Conservation (phyloP, 1,140 invertebrate species). For the Halyomorpha halys region DNA sequence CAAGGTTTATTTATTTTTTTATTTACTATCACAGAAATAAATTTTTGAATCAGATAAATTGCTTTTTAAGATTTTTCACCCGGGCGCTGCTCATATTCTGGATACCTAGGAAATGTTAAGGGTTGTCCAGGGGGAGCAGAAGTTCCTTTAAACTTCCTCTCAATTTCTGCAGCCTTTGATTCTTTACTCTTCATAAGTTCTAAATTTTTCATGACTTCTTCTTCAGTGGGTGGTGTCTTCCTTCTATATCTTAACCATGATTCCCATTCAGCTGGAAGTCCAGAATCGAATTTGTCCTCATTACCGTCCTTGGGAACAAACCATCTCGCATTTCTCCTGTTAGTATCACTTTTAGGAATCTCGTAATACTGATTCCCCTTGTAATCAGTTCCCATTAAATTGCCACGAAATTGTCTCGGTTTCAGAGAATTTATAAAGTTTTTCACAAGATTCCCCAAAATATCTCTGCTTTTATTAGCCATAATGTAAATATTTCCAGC, state of each 20-base stretch:
- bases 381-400: constrained; percentile 55
- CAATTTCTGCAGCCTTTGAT: constrained; percentile 58
- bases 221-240: constrained; percentile 52
- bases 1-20: no score
- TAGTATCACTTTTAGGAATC: constrained; percentile 48
- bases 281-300: constrained; percentile 42
- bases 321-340: constrained; percentile 50
- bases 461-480: constrained; percentile 16
- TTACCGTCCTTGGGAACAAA: constrained; percentile 54
- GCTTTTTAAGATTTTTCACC: constrained; percentile 6
- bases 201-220: constrained; percentile 59
- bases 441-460: constrained; percentile 23
- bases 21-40: no score
- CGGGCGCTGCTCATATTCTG: constrained; percentile 4
- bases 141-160: constrained; percentile 33
- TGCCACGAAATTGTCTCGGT: constrained; percentile 35
- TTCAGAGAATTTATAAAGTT: constrained; percentile 30
- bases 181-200: constrained; percentile 58
- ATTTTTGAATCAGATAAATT: no score
- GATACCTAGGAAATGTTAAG: constrained; percentile 1
- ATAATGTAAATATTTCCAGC: background rate
- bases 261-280: constrained; percentile 73
- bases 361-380: constrained; percentile 75
- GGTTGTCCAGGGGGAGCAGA: background rate
- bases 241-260: constrained; percentile 65